Evolutionary conservation across 2,113 vertebrate genomes (phyloP), one percentile per base, ranked within the genome.

Genomic region (Aldabrachelys gigantea): DNA sequence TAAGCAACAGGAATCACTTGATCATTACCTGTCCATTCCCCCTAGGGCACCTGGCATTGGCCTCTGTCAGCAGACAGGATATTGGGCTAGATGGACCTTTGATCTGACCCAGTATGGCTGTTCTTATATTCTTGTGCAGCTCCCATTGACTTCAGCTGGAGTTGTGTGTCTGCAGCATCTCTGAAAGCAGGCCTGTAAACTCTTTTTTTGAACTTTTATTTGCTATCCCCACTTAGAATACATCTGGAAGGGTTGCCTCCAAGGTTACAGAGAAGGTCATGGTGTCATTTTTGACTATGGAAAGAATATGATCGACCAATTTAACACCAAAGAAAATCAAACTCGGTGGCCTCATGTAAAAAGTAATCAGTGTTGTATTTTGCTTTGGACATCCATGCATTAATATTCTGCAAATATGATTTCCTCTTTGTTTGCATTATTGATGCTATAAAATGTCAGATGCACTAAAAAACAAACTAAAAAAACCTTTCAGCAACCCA

Each of bases 401-500:
- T 95, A 96, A 96, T 96, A 52, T 92, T 95, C 96, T 84, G 93
- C 87, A 97, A 96, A 96, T 97, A 94, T 95, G 84, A 93, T 95
- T 96, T 95, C 92, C 92, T 92, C 82, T 97, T 97, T 97, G 96
- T 93, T 98, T 97, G 94, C 88, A 96, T 98, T 97, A 97, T 97
- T 97, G 95, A 97, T 98, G 97, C 96, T 96, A 94, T 97, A 96
- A 97, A 97, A 97, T 97, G 97, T 97, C 97, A 97, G 94, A 93
- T 82, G 95, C 91, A 95, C 96, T 96, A 97, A 97, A 97, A 87
- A 87, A 95, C 95, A 94, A 94, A 84, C 94, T 89, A 88, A 90
- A 80, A 87, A 21, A 27, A 16, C 14, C 24, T 22, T 41, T 69
- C 31, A 38, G 86, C 84, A 95, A 94, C 57, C 94, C 95, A 97